Percentiles rank a stretch among this genome's conserved stretches.
Conservation (phyloP, 2,113 vertebrate species). For the Microtus oregoni region DNA sequence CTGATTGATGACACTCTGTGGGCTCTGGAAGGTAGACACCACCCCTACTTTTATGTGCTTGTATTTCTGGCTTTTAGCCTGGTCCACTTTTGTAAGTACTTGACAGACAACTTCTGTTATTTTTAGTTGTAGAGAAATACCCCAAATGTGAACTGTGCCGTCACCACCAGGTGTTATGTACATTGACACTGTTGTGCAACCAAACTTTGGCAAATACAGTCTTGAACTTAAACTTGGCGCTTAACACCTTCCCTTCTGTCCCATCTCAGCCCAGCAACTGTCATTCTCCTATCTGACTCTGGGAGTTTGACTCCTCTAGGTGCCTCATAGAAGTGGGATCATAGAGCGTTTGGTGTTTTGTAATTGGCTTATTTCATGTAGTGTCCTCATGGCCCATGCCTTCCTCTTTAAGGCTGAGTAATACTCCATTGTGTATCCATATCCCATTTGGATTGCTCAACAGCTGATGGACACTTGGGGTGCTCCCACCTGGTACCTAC, state of each 20-base stretch:
- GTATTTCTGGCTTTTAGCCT: neutral
- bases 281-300: neutral
- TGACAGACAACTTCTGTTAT: neutral
- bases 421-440: neutral
- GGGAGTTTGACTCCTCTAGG: neutral
- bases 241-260: neutral
- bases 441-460: neutral
- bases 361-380: neutral
- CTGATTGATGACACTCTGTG: neutral
- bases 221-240: neutral
- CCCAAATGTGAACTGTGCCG: neutral
- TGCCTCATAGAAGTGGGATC: neutral
- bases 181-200: neutral
- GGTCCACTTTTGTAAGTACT: neutral
- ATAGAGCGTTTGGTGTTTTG: neutral
- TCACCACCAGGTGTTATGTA: neutral
- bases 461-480: neutral
- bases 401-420: neutral
- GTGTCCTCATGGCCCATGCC: neutral
- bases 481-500: neutral
- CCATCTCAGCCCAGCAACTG: neutral
- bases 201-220: neutral
- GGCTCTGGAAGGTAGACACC: neutral
- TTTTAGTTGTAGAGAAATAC: constrained; percentile 21
- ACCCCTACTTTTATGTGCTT: neutral